These are phyloP conservation scores for Sterrhoptilus dennistouni DNA, from an alignment of 2,113 vertebrate genomes.

Conservation along the genomic window DNA sequence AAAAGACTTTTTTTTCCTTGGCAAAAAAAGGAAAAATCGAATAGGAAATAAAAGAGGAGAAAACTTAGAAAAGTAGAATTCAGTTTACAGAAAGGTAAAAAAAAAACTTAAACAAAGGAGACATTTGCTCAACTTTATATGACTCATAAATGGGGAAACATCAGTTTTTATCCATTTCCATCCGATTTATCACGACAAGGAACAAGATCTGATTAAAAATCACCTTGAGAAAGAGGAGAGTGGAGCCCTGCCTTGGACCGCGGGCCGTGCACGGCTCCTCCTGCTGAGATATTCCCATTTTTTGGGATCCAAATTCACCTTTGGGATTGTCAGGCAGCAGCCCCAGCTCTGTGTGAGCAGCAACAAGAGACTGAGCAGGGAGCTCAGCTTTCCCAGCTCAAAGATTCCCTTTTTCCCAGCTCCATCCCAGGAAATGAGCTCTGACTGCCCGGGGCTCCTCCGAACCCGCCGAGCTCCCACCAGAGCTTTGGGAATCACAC, in stretches of 20 bases:
- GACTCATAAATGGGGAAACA: background rate
- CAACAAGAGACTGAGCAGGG: background rate
- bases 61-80: background rate
- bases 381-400: background rate
- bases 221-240: background rate
- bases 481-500: background rate
- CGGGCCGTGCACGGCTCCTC: background rate
- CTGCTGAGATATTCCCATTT: background rate
- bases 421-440: constrained; percentile 23
- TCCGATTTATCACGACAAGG: background rate
- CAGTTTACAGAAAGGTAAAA: background rate
- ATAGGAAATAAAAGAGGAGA: background rate
- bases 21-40: background rate
- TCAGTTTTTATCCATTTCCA: background rate
- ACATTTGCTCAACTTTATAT: background rate
- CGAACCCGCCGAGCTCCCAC: background rate
- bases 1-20: background rate
- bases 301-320: background rate
- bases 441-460: background rate
- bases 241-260: background rate
- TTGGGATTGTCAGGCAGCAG: background rate
- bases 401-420: background rate
- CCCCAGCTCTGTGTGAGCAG: background rate
- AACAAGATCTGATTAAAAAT: background rate
- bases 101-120: background rate